A percentile compares a stretch with the other conserved stretches of the same genome.
phyloP scores from a whole-genome alignment of 2,113 vertebrate species.

The Zapornia atra region DNA sequence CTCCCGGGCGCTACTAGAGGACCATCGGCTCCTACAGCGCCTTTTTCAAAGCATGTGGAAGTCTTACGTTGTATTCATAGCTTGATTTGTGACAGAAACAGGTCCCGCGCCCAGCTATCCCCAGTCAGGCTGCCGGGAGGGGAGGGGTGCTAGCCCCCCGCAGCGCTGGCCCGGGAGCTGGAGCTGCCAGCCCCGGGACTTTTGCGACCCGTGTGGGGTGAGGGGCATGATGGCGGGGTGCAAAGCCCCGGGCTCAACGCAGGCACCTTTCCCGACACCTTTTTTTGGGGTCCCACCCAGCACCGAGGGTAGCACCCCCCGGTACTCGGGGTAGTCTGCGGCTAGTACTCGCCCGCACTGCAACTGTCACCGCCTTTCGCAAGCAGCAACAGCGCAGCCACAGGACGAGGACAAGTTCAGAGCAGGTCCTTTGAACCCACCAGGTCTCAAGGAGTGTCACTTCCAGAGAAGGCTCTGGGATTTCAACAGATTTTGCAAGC shows the following conservation, averaged over 20 bases:
- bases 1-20: not conserved
- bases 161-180: not conserved
- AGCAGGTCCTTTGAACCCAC: not conserved
- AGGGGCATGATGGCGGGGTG: fast-evolving
- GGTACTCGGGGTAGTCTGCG: not conserved
- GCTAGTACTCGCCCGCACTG: fast-evolving
- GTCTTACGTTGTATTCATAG: not conserved
- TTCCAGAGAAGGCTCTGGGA: not conserved
- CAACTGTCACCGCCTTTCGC: not conserved
- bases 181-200: not conserved
- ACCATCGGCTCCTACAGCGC: not conserved
- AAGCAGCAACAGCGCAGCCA: no score
- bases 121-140: no score
- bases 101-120: not conserved
- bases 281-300: no score
- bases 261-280: not conserved
- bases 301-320: not conserved
- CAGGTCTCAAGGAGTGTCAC: not conserved
- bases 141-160: no score
- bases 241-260: not conserved
- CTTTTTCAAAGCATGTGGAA: not conserved
- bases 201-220: not conserved
- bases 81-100: not conserved
- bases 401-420: fast-evolving
- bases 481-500: not conserved